phyloP scores from a whole-genome alignment of 2,888 invertebrate species.

The Dryococelus australis region DNA sequence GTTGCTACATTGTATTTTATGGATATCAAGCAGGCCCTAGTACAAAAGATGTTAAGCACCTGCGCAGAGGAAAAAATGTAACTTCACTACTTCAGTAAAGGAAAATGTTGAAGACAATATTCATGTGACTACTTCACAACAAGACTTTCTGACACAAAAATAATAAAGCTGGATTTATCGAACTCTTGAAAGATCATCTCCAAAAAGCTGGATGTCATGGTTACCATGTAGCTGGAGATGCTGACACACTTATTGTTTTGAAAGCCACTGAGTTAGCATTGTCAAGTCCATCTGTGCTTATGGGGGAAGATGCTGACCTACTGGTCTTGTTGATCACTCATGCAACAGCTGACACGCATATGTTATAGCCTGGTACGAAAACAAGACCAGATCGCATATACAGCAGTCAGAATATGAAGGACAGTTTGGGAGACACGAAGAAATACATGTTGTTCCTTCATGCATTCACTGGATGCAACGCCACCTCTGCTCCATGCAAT shows the following conservation, averaged over 20 bases:
- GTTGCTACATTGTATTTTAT: slow-evolving; percentile 4
- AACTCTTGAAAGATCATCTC: neutral
- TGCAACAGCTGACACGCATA: too few species aligned
- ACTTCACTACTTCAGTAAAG: neutral
- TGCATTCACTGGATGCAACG: too few species aligned
- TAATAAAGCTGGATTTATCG: neutral
- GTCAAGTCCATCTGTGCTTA: neutral
- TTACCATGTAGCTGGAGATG: neutral
- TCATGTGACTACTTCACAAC: too few species aligned
- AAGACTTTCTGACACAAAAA: neutral
- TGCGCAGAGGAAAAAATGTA: neutral
- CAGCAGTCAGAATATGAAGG: too few species aligned
- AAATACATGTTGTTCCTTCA: too few species aligned
- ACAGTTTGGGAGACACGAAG: too few species aligned
- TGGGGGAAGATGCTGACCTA: slow-evolving; percentile 8
- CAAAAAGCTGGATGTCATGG: slow-evolving; percentile 5
- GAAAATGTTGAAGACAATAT: neutral
- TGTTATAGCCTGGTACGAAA: slow-evolving; percentile 16
- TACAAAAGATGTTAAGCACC: neutral
- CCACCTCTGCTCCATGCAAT: neutral
- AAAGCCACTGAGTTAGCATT: neutral
- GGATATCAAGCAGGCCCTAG: slow-evolving; percentile 1
- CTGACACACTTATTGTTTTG: neutral
- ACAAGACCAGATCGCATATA: too few species aligned
- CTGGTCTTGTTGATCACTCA: neutral